Conservation (phyloP, 2,113 vertebrate genomes). For the Zootoca vivipara region DNA sequence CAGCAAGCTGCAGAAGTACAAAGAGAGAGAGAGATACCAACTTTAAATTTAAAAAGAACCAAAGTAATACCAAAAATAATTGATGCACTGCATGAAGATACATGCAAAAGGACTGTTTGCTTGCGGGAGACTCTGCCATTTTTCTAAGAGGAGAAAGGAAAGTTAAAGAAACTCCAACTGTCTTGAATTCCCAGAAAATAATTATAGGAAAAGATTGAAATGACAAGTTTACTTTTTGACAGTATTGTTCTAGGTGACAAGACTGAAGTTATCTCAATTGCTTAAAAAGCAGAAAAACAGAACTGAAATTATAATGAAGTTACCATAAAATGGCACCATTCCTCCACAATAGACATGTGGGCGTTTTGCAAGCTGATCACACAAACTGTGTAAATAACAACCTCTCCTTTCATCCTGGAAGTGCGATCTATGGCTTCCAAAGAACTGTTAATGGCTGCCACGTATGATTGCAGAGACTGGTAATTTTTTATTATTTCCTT, state of each 20-base stretch:
- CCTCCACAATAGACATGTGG: conserved; percentile 39
- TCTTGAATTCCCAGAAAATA: conserved; percentile 50
- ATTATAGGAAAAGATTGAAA: conserved; percentile 62
- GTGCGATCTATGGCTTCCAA: fast-evolving
- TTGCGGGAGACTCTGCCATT: conserved; percentile 15
- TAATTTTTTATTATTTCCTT: neutral
- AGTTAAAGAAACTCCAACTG: conserved; percentile 47
- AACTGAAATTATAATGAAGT: conserved; percentile 67
- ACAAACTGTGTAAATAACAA: neutral
- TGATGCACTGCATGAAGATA: neutral
- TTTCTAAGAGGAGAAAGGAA: conserved; percentile 35
- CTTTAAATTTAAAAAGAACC: fast-evolving
- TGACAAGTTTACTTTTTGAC: conserved; percentile 63
- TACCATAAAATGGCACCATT: conserved; percentile 66
- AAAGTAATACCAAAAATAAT: neutral
- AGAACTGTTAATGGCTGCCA: neutral
- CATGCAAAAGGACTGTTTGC: neutral
- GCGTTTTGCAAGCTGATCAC: conserved; percentile 20
- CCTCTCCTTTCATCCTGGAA: neutral
- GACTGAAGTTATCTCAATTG: conserved; percentile 63
- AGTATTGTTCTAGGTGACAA: conserved; percentile 70
- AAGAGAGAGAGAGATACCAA: neutral
- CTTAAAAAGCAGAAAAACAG: conserved; percentile 66
- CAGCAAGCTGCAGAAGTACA: conserved; percentile 10
- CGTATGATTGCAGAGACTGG: neutral